Evolutionary conservation across 2,113 vertebrate genomes (phyloP), one percentile per base, ranked within the genome.

Genomic region (Rhombomys opimus): DNA sequence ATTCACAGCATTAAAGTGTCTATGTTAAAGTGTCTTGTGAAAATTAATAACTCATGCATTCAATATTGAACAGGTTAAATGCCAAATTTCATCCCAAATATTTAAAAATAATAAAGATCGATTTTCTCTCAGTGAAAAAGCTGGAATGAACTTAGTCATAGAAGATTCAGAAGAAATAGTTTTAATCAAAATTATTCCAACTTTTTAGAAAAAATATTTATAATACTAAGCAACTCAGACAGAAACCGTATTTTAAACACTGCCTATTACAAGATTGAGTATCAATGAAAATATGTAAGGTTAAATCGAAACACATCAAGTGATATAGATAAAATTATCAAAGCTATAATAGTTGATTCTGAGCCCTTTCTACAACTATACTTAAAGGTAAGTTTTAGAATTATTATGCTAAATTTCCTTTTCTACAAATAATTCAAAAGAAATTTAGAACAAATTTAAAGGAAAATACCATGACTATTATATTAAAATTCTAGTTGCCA

Each of bases 111-210:
- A 77, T 46, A 94, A 89, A 41, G 8, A 96, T 63, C 2, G 35
- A 59, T 95, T 90, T 96, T 87, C 52, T 95, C 50, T 91, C 54
- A 67, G 59, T 3, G 38, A 50, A 96, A 90, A 95, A 46, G 89
- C 89, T 68, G 76, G 70, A 38, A 96, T 80, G 91, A 54, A 73
- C 59, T 94, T 95, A 95, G 88, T 73, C 52, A 84, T 1, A 87
- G 87, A 38, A 57, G n/a, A 72, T 61, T 93, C n/a, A 95, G 65
- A 0, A 30, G 70, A 88, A 97, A 97, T 0, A 96, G 93, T 30
- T 78, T n/a, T 76, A 78, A 96, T 35, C 80, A 97, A 87, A 52
- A 95, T 97, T 96, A 97, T 91, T 96, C 23, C 84, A 95, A 81
- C 63, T 8, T 96, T 95, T 95, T 46, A 78, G 65, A 80, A 96